Base-by-base conservation (phyloP, 2,113 vertebrate species). In the Scomber scombrus region DNA sequence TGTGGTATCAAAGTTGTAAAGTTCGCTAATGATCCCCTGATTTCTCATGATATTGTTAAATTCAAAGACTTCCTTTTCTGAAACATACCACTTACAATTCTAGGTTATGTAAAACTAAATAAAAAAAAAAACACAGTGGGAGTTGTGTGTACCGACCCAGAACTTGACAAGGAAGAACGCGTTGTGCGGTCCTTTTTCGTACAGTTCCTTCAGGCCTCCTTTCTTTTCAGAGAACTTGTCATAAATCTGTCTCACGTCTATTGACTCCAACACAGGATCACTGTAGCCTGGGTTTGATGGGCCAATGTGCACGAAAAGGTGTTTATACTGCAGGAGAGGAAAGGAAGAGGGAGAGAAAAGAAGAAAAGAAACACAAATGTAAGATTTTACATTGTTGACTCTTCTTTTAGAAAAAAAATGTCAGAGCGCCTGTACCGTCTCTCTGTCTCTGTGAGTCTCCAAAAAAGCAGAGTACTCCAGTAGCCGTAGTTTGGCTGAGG, bases 181-280 rank as follows among this genome's bases (percentile, higher is more conserved):
- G 11, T 97, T 97, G 40, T 97, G 96, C 8, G 97, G 97, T 26
- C 97, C 97, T 19, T 97, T 97, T 91, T 98, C 97, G 51, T 97
- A 99, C 51, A 99, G 96, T 86, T 99, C 97, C 92, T 98, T 98
- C 85, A 99, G 94, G 23, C 97, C 97, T 0, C 97, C 97, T 75
- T 98, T 99, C 91, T 97, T 99, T 95, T 99, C 97, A 0, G 97
- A 97, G 81, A 99, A 98, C 88, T 99, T 99, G 94, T 99, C 97
- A 0, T 99, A 99, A 94, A 99, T 99, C 95, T 99, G 97, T 75
- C 97, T 96, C 76, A 99, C 97, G 4, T 99, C 97, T 78, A 98
- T 97, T 0, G 97, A 97, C 92, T 99, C 97, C 94, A 99, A 91
- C 23, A 97, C 95, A 0, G 97, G 97, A 73, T 98, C 97, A 0